phyloP scores from a whole-genome alignment of 2,888 invertebrate species.

The Ophion slaviceki region DNA sequence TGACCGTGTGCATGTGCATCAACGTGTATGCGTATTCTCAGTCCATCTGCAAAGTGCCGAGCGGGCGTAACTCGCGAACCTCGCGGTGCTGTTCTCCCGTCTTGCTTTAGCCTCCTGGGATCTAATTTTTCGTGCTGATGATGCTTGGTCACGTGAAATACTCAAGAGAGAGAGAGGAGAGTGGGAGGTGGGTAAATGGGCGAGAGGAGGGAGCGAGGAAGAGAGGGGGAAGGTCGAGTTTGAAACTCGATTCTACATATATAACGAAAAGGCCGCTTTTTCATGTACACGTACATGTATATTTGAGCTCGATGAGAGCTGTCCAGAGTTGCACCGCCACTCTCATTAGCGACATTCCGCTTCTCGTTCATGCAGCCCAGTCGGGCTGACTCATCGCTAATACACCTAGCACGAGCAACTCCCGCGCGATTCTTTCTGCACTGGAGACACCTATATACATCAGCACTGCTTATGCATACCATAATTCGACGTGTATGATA shows the following conservation, averaged over 20 bases:
- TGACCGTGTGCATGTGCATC: conserved; percentile 15
- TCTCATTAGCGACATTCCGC: conserved; percentile 82
- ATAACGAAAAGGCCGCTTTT: conserved; percentile 43
- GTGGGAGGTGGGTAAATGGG: too few relatives aligned
- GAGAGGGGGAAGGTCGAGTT: conserved; percentile 6
- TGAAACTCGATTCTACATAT: conserved; percentile 34
- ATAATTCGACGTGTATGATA: not conserved
- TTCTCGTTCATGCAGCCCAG: conserved; percentile 65
- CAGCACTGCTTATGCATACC: conserved; percentile 20
- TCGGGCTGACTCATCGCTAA: conserved; percentile 80
- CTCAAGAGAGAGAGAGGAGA: not conserved
- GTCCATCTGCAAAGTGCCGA: conserved; percentile 19
- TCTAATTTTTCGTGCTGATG: conserved; percentile 50
- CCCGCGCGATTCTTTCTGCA: conserved; percentile 48
- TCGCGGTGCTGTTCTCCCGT: not conserved
- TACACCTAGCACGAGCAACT: conserved; percentile 68
- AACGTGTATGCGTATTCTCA: not conserved
- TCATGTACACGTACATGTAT: conserved; percentile 13
- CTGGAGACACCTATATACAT: not conserved
- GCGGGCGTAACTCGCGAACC: not conserved
- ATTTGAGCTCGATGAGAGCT: conserved; percentile 49
- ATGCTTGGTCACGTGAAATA: conserved; percentile 44
- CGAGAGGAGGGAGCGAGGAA: conserved; percentile 3
- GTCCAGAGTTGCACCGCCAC: conserved; percentile 61
- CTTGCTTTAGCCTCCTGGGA: not conserved